Base-by-base conservation (phyloP, 1,140 invertebrate genomes). In the Drosophila arawakana region DNA sequence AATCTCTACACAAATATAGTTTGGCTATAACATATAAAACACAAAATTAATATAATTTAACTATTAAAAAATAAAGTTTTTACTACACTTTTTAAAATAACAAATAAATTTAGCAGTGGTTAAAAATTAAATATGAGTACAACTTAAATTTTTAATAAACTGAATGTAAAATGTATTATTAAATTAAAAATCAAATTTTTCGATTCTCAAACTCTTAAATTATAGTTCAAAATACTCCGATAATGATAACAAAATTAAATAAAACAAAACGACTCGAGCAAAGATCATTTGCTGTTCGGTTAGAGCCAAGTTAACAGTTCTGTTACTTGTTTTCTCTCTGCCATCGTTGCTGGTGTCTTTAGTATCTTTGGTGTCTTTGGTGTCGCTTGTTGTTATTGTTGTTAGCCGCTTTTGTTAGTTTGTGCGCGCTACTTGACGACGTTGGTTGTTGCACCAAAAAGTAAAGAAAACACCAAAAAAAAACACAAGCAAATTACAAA, bases 401-500 rank as follows among this genome's bases (percentile, higher is more conserved):
- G 78, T 78, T 41, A 44, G 37, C 13, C 44, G 78, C 70, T 43
- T 67, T 67, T 71, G 63, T 80, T 80, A 84, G 81, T 84, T 84
- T 66, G 71, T 81, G 50, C 82, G 82, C 82, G 79, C 58, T 54
- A 65, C 69, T 88, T 76, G 44, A 79, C 60, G 83, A 77, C 71
- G 80, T 88, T 79, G 82, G 81, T 84, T 85, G 82, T 72, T 67
- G 60, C 61, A 61, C 41, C 35, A 39, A 73, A 76, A 66, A 15
- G 37, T 58, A 13, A 43, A 39, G 13, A 15, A 57, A 41, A 41
- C 11, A 21, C 25, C 25, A 7, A 35, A 66, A 7, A 35, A 66
- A 13, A 13, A 3, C 0, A 59, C 21, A 15, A 57, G 21, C 15
- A 58, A 11, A 58, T 3, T 13, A 5, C 11, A 63, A 63, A 41